Evolutionary conservation across 2,113 vertebrate species (phyloP).

Genomic region (Phoxinus phoxinus): DNA sequence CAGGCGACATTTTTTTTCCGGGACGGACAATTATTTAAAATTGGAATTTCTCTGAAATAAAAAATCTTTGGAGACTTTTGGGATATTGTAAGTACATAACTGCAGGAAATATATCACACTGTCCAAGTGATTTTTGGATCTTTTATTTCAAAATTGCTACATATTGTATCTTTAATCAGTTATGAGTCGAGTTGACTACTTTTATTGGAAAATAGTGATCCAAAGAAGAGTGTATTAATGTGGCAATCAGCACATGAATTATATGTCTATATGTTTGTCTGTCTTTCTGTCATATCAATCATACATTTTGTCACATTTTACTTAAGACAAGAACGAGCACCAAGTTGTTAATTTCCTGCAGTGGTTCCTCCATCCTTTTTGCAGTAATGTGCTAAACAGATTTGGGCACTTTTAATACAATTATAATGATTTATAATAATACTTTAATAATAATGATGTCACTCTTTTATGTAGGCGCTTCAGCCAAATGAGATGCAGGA

Average conservation of each 20-base stretch:
- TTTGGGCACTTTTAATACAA: background rate
- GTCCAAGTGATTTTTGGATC: too few species aligned
- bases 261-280: background rate
- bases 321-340: background rate
- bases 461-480: background rate
- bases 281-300: background rate
- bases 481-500: background rate
- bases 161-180: too few species aligned
- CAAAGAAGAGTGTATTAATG: slow-evolving; percentile 4
- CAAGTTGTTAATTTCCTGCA: background rate
- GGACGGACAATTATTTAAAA: too few species aligned
- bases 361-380: background rate
- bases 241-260: background rate
- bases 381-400: slow-evolving; percentile 9
- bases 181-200: background rate
- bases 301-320: background rate
- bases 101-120: too few species aligned
- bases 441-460: background rate
- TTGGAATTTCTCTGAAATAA: too few species aligned
- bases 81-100: too few species aligned
- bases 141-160: too few species aligned
- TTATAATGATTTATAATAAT: background rate
- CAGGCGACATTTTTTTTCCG: too few species aligned
- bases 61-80: too few species aligned
- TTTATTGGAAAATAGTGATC: slow-evolving; percentile 10